phyloP scores from a whole-genome alignment of 1,140 invertebrate species.

The Zaprionus tsacasi region DNA sequence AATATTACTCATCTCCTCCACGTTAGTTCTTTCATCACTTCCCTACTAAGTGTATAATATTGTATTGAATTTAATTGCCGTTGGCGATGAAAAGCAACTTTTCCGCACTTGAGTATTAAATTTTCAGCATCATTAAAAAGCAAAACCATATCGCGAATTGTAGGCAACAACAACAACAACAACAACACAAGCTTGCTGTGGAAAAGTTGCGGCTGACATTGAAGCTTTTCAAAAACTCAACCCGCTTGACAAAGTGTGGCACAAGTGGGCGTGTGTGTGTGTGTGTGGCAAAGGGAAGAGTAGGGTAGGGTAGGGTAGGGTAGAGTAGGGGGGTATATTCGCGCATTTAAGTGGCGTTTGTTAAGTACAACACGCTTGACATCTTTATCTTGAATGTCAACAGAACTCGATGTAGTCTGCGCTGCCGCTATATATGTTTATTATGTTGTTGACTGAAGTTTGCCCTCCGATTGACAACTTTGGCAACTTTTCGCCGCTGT shows the following conservation, averaged over 20 bases:
- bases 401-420: slow-evolving; percentile 42
- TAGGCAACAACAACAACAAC: slow-evolving; percentile 6
- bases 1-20: background rate
- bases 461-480: slow-evolving; percentile 71
- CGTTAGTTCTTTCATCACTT: background rate
- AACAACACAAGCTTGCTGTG: background rate
- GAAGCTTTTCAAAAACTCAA: slow-evolving; percentile 48
- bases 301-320: background rate
- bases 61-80: slow-evolving; percentile 31
- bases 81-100: slow-evolving; percentile 29
- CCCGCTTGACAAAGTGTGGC: slow-evolving; percentile 33
- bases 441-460: slow-evolving; percentile 56
- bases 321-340: background rate
- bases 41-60: slow-evolving; percentile 14
- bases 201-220: slow-evolving; percentile 42
- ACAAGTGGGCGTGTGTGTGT: slow-evolving; percentile 6
- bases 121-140: slow-evolving; percentile 53
- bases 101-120: slow-evolving; percentile 22
- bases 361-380: slow-evolving; percentile 77
- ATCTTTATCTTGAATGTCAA: slow-evolving; percentile 78
- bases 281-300: background rate
- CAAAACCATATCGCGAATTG: slow-evolving; percentile 29
- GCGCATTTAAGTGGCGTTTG: slow-evolving; percentile 73
- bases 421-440: slow-evolving; percentile 42
- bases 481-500: slow-evolving; percentile 58